Evolutionary conservation across 2,888 invertebrate species (phyloP), one percentile per base, ranked within the genome.

Genomic region (Habroteleia sp.): DNA sequence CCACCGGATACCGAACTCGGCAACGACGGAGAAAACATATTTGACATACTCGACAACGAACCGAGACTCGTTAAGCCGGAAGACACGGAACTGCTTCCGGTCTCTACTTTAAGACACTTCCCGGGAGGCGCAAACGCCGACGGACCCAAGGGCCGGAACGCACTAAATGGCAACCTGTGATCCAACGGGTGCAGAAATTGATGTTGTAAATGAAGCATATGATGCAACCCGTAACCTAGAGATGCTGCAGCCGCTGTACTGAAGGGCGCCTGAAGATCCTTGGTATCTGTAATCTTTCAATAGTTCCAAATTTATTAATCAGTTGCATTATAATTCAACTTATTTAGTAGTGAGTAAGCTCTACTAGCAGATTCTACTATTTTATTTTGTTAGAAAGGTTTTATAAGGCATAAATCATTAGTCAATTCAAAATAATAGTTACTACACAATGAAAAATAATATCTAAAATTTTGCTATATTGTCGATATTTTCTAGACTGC

Each of bases 101-200:
- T 85, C 68, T 88, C 88, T 60, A 88, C 83, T 77, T 88, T 88
- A 52, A 88, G 82, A 66, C 93, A 93, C 89, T 93, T 93, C 81
- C 87, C 87, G 31, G 93, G 93, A 41, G 92, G 93, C 81, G 93
- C 92, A 87, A 93, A 93, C 13, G 93, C 93, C 82, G 93, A 93
- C 62, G 91, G 91, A 65, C 92, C 91, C 60, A 91, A 86, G 2
- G 92, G 92, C 71, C 92, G 89, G 83, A 92, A 92, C 31, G 91
- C 91, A 74, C 91, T 91, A 79, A 92, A 91, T 33, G 91, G 69
- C 79, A 91, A 85, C 84, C 92, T 90, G 77, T 91, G 91, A 81
- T 92, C 92, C 72, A 94, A 89, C 33, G 93, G 93, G 82, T 93
- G 93, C 73, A 94, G 89, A 84, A 94, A 93, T 85, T 93, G 94